phyloP scores from a whole-genome alignment of 2,888 invertebrate species.

The Oegoconia quadripuncta region DNA sequence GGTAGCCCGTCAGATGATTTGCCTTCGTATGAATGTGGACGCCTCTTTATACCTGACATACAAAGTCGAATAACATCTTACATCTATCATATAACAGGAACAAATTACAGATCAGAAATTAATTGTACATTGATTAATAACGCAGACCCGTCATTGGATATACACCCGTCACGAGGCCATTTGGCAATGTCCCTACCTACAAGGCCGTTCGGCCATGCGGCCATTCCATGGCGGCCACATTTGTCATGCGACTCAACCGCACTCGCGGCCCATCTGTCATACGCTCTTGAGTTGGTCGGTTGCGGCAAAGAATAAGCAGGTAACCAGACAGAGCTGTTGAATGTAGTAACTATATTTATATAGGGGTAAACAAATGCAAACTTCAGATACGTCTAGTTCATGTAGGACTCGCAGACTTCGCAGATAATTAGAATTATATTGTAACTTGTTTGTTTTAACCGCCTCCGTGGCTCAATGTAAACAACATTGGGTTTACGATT shows the following conservation, averaged over 20 bases:
- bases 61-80: constrained; percentile 54
- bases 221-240: constrained; percentile 41
- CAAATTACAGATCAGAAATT: constrained; percentile 1
- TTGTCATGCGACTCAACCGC: constrained; percentile 68
- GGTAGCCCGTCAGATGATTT: no score
- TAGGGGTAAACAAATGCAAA: no score
- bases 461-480: no score
- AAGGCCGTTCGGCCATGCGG: not conserved
- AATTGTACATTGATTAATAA: constrained; percentile 13
- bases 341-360: no score
- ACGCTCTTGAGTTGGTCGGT: constrained; percentile 45
- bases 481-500: no score
- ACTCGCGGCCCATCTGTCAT: constrained; percentile 63
- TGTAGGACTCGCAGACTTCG: no score
- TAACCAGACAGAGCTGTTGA: no score
- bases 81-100: constrained; percentile 47
- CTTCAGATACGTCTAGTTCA: no score
- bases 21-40: no score
- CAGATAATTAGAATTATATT: no score
- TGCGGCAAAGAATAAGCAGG: constrained; percentile 33
- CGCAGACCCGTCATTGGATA: constrained; percentile 8
- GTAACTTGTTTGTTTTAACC: no score
- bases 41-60: constrained; percentile 33
- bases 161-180: constrained; percentile 16
- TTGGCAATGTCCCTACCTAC: constrained; percentile 11